These are phyloP conservation scores for Apeltes quadracus DNA, from an alignment of 2,113 vertebrate species.

Conservation along the genomic window DNA sequence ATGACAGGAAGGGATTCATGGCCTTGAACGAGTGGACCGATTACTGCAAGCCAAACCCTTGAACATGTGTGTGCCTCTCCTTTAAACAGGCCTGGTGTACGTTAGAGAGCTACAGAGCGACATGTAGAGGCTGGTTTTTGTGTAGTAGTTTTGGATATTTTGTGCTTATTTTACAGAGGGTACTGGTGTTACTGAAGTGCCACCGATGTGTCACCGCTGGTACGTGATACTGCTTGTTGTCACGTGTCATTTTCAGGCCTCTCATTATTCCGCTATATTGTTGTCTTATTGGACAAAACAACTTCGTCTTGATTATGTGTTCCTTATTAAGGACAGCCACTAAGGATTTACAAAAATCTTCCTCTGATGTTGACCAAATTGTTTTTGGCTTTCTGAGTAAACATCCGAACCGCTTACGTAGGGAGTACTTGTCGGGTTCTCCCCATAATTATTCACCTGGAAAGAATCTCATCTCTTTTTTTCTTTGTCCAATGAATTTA, in stretches of 20 bases:
- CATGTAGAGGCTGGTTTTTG: not conserved
- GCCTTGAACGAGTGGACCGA: not conserved
- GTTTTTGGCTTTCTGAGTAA: conserved; percentile 41
- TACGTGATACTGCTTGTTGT: conserved; percentile 24
- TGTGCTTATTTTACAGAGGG: not conserved
- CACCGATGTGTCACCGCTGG: not conserved
- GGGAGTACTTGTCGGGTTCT: conserved; percentile 16
- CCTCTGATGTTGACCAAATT: conserved; percentile 32
- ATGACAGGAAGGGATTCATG: not conserved
- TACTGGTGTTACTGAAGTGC: not conserved
- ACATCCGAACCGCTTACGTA: conserved; percentile 27
- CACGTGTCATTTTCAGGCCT: no score
- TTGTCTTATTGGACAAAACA: conserved; percentile 27
- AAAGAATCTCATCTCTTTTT: not conserved
- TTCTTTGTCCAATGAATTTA: conserved; percentile 2
- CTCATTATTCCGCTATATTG: conserved; percentile 13
- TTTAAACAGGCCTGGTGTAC: not conserved
- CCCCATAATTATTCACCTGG: conserved; percentile 6
- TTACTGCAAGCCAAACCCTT: not conserved
- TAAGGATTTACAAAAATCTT: conserved; percentile 43
- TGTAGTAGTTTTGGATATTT: not conserved
- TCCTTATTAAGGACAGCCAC: conserved; percentile 33
- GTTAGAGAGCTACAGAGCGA: not conserved
- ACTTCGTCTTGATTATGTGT: conserved; percentile 20
- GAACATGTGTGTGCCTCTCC: not conserved